phyloP scores from a whole-genome alignment of 2,113 vertebrate species.

The Choloepus hoffmanni region DNA sequence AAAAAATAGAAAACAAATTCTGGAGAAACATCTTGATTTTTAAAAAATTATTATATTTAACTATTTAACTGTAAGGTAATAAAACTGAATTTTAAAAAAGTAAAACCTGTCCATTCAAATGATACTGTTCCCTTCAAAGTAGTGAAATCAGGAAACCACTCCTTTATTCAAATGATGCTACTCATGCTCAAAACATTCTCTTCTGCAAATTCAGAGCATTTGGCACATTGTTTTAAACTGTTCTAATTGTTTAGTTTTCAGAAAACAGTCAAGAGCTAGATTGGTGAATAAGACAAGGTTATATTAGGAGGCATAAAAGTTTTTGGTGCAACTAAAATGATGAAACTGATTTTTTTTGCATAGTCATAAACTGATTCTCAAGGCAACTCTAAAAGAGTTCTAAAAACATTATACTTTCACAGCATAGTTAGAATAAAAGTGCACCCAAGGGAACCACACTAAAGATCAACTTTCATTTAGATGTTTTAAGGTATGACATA shows the following conservation, averaged over 20 bases:
- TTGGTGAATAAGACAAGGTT: constrained; percentile 43
- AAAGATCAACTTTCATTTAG: constrained; percentile 57
- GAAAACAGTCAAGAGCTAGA: constrained; percentile 16
- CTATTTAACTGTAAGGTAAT: constrained; percentile 45
- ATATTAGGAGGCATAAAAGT: constrained; percentile 20
- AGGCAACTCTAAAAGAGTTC: constrained; percentile 4
- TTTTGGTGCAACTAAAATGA: constrained; percentile 51
- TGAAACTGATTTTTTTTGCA: constrained; percentile 30
- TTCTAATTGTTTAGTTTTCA: constrained; percentile 8
- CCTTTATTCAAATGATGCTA: constrained; percentile 45
- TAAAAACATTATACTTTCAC: neutral
- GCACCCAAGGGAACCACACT: constrained; percentile 15
- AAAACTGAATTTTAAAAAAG: constrained; percentile 45
- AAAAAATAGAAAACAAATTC: constrained; percentile 32
- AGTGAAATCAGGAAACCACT: constrained; percentile 31
- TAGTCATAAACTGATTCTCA: constrained; percentile 45
- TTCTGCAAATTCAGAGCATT: constrained; percentile 40
- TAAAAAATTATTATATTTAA: constrained; percentile 40
- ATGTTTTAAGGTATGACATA: constrained; percentile 33
- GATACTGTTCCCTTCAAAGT: constrained; percentile 32
- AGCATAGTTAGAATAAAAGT: neutral
- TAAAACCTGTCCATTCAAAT: constrained; percentile 51
- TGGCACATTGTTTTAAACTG: constrained; percentile 45
- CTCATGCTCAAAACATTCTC: constrained; percentile 2
- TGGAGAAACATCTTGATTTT: constrained; percentile 10